Evolutionary conservation across 2,888 invertebrate genomes (phyloP), one percentile per base, ranked within the genome.

Genomic region (Campoplex capitator): DNA sequence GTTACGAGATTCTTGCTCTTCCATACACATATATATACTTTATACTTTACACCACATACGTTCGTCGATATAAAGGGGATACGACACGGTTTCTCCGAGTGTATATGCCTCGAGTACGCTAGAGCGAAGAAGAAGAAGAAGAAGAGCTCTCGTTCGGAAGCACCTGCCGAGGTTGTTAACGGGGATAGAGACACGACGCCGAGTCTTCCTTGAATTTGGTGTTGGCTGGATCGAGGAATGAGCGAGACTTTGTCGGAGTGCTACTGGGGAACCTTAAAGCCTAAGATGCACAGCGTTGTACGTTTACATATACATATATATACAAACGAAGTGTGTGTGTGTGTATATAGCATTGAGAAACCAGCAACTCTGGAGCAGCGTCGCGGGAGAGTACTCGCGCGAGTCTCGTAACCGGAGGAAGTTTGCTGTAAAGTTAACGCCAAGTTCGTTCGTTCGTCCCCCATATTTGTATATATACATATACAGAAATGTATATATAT

Each of bases 341-440:
- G 67, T 76, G 32, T 48, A 45, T 23, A 54, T 54, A 51, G 54
- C 38, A 54, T 45, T 73, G 54, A 74, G 81, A 81, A 86, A 86
- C 42, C 80, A 71, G 84, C 74, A 87, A 79, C 74, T 87, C 70
- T 42, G 56, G 51, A 67, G 38, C 77, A 67, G 38, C 77, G 54
- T 32, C 62, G 58, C 68, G 32, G 54, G 32, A 74, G 74, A 82
- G 84, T 84, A 87, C 87, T 84, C 83, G 87, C 67, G 86, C 67
- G 86, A 87, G 87, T 86, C 86, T 87, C 83, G 86, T 86, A 89
- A 85, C 86, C 77, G 81, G 85, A 23, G 23, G 65, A 89, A 89
- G 87, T 89, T 89, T 81, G 87, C 87, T 76, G 84, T 79, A 85
- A 88, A 89, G 87, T 89, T 89, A 85, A 87, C 85, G 86, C 84